These are phyloP conservation scores for Heterochromis multidens DNA, from an alignment of 2,113 vertebrate species.

Conservation along the genomic window DNA sequence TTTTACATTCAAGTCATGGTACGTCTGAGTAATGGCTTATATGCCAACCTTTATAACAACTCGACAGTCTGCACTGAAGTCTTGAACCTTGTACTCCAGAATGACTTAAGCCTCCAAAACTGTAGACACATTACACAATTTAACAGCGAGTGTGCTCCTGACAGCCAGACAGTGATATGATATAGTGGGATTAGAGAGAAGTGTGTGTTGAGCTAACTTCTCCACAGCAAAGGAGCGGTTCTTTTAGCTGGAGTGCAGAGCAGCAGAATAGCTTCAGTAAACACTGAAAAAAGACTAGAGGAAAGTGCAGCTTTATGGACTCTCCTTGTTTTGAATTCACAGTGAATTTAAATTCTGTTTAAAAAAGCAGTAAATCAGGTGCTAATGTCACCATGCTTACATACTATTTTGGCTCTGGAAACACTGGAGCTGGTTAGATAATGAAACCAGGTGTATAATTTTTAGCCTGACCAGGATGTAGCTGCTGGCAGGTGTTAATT, in stretches of 20 bases:
- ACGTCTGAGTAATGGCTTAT: neutral
- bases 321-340: neutral
- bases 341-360: neutral
- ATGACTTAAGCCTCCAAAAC: neutral
- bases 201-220: conserved; percentile 11
- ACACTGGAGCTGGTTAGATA: neutral
- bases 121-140: neutral
- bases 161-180: conserved; percentile 9
- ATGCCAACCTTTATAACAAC: neutral
- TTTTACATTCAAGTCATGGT: neutral
- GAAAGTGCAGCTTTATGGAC: neutral
- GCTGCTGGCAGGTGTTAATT: conserved; percentile 26
- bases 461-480: neutral
- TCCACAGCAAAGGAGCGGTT: conserved; percentile 7
- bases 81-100: neutral
- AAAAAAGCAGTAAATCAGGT: neutral
- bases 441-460: neutral
- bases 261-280: neutral
- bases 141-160: neutral
- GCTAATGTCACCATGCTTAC: neutral
- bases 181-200: neutral
- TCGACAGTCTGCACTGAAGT: neutral
- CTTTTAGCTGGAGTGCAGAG: conserved; percentile 6
- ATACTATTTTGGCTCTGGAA: neutral
- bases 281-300: neutral